Percentiles rank a stretch among this genome's conserved stretches.
phyloP scores from a whole-genome alignment of 2,797 vertebrate species.

The Kryptolebias ocellatus region DNA sequence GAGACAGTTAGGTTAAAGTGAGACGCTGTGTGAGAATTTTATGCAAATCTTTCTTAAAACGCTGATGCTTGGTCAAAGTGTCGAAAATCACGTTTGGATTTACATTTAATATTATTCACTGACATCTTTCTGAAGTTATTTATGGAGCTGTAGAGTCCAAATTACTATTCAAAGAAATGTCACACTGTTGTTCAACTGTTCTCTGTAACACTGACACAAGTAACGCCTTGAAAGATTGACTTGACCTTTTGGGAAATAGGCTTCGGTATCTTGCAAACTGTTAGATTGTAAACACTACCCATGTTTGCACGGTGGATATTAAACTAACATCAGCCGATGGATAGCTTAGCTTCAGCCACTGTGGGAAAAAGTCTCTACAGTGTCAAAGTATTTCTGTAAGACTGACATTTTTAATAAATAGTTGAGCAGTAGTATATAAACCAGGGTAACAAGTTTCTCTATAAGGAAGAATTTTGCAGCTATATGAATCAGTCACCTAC shows the following conservation, averaged over 20 bases:
- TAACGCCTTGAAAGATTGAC: background rate
- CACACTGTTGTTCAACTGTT: constrained; percentile 3
- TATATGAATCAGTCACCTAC: too few species aligned
- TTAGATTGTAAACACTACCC: constrained; percentile 8
- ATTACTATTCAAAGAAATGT: constrained; percentile 15
- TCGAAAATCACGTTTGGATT: constrained; percentile 51
- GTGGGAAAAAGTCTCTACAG: too few species aligned
- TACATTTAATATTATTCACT: constrained; percentile 48
- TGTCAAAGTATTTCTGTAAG: too few species aligned
- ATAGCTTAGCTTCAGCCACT: background rate
- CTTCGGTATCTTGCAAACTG: background rate
- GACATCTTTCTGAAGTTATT: constrained; percentile 26
- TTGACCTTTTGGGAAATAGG: constrained; percentile 7
- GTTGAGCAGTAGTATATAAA: too few species aligned
- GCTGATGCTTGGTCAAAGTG: constrained; percentile 21
- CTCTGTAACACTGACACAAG: background rate
- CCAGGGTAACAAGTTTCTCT: too few species aligned
- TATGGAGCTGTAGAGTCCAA: constrained; percentile 11
- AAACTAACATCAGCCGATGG: background rate
- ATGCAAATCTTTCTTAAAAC: constrained; percentile 68
- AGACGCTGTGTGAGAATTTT: constrained; percentile 49
- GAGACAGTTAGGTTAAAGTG: constrained; percentile 43
- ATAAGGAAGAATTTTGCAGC: too few species aligned
- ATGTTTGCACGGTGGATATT: background rate
- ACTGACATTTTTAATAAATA: too few species aligned